Evolutionary conservation across 2,113 vertebrate genomes (phyloP).

Genomic region (Scalopus aquaticus): DNA sequence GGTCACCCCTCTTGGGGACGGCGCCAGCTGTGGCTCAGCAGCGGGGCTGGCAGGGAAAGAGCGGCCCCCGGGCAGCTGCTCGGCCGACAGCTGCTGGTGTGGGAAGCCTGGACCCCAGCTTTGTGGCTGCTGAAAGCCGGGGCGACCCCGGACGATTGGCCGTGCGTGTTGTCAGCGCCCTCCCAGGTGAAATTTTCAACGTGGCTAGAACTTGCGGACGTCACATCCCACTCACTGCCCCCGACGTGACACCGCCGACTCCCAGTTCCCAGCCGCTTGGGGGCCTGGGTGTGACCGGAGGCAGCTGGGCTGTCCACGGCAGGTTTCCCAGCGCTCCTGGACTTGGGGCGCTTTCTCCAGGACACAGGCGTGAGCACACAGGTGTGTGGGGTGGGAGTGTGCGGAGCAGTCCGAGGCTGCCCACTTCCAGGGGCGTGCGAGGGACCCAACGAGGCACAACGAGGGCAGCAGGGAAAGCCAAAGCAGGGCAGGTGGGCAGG

Average conservation of each 20-base stretch:
- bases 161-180: background rate
- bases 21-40: background rate
- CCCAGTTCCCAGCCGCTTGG: background rate
- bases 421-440: background rate
- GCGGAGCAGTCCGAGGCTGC: background rate
- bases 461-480: background rate
- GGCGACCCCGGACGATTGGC: background rate
- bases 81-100: background rate
- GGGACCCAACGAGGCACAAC: background rate
- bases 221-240: background rate
- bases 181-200: background rate
- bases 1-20: accelerated
- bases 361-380: accelerated
- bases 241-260: background rate
- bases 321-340: background rate
- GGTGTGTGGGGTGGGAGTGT: accelerated
- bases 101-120: background rate
- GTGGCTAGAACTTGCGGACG: background rate
- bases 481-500: background rate
- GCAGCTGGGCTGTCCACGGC: background rate
- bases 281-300: background rate
- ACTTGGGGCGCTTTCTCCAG: background rate
- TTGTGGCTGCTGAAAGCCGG: background rate
- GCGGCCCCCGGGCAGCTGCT: background rate
- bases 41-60: too few relatives aligned